Base-by-base conservation (phyloP, 2,113 vertebrate species). In the Piprites chloris region DNA sequence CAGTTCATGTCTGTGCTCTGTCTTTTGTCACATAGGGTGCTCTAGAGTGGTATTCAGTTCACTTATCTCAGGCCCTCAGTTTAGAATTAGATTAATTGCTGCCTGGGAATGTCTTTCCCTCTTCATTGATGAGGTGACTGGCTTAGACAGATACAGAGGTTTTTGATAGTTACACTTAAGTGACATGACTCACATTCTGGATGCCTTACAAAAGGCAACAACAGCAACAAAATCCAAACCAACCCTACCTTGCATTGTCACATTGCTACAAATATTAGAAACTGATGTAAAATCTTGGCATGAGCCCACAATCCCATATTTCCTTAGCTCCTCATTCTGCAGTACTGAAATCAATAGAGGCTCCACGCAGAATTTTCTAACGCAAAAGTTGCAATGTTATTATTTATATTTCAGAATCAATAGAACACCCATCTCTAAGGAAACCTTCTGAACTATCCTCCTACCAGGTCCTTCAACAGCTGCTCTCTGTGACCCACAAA, bases 11-110 rank as follows among this genome's bases (percentile, higher is more conserved):
- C 55, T 67, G 12, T 74, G 75, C 23, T 77, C 71, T 90, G 53
- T 76, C 74, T 89, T 96, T 85, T 79, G 53, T 85, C 86, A 86
- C 74, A 75, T 19, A 80, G 41, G 71, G 74, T 71, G 75, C 88
- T 93, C 85, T 71, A 32, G 71, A 77, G 83, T 35, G 39, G 19
- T 50, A 90, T 77, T 86, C 75, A 77, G 59, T 92, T 77, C 55
- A 71, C 26, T 88, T 88, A 88, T 85, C 75, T 88, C 47, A 71
- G 41, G 35, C 35, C n/a, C 20, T 5, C 74, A 22, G 59, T 88
- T 93, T 59, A 90, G 58, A 91, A 87, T 79, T 82, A 87, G 76
- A 92, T 90, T 88, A 94, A 71, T 77, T 93, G 68, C 82, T 91
- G 58, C 49, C 41, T 22, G 11, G 75, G 77, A 91, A 67, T 65